Evolutionary conservation across 2,797 vertebrate genomes (phyloP), one percentile per base, ranked within the genome.

Genomic region (Pseudomugil tenellus): DNA sequence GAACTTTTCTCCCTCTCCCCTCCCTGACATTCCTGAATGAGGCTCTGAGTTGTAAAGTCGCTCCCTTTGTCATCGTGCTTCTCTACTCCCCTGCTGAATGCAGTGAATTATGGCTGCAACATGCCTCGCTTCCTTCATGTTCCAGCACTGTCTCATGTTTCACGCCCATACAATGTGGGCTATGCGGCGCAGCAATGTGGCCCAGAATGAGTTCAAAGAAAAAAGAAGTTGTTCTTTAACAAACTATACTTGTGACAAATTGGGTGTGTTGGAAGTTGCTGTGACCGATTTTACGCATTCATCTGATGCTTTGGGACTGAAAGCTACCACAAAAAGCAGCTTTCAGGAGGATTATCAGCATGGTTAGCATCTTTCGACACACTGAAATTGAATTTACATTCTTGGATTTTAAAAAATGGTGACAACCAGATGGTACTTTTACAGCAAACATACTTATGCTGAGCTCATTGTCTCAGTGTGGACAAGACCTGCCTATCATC

Each of bases 11-110:
- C 76, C 78, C 76, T 87, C 82, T 86, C 84, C 83, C 87, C 83
- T 87, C 78, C 74, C 86, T 87, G 84, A 89, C 92, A 91, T 92
- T 92, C 91, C 88, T 89, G 87, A 74, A 77, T 87, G 84, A 89
- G 84, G 85, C 88, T 87, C 61, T 12, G 81, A 88, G 91, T 89
- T 89, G 87, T 89, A 81, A 89, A 90, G 85, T 89, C 62, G 14
- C 67, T 86, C 68, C 86, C 87, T 90, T 86, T 91, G 86, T 91
- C 86, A 84, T 84, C 77, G 56, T 67, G 62, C 62, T 79, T 56
- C 74, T 84, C 66, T 64, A 16, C 69, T 83, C 58, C 71, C 56
- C 66, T 64, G 67, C 69, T 72, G 79, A 81, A 72, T 77, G 74
- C 70, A 53, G 54, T 71, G 77, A 85, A 68, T 89, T 87, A 90